A percentile compares a stretch with the other conserved stretches of the same genome.
Conservation (phyloP, 2,888 invertebrate species). For the Ptilodon capucinus region DNA sequence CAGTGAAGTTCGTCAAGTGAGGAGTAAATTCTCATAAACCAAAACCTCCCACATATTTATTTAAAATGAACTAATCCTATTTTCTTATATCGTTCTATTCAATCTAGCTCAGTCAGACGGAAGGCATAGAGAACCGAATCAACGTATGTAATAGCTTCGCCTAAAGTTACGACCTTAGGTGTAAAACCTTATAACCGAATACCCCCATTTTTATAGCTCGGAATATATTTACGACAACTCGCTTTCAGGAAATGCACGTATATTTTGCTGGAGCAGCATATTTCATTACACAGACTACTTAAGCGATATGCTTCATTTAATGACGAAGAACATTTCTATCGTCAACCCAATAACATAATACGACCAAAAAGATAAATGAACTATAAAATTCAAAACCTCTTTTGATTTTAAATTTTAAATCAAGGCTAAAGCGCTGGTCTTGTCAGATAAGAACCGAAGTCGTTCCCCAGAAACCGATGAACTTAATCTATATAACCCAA, state of each 20-base stretch:
- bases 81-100: neutral
- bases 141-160: slow-evolving; percentile 26
- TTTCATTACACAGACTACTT: slow-evolving; percentile 49
- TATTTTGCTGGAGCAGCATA: slow-evolving; percentile 57
- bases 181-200: slow-evolving; percentile 71
- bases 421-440: neutral
- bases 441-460: slow-evolving; percentile 9
- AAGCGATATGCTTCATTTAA: slow-evolving; percentile 8
- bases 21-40: neutral
- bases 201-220: slow-evolving; percentile 64
- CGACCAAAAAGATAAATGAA: neutral
- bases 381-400: neutral
- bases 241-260: slow-evolving; percentile 69
- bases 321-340: neutral
- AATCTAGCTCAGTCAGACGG: slow-evolving; percentile 1
- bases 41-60: neutral
- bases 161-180: slow-evolving; percentile 53
- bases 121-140: slow-evolving; percentile 14
- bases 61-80: neutral
- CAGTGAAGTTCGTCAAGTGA: neutral
- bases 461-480: slow-evolving; percentile 9
- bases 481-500: slow-evolving; percentile 29
- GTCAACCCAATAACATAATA: neutral
- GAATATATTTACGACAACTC: slow-evolving; percentile 74
- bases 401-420: neutral